Evolutionary conservation across 2,113 vertebrate species (phyloP), one percentile per base, ranked within the genome.

Genomic region (Alexandromys fortis): DNA sequence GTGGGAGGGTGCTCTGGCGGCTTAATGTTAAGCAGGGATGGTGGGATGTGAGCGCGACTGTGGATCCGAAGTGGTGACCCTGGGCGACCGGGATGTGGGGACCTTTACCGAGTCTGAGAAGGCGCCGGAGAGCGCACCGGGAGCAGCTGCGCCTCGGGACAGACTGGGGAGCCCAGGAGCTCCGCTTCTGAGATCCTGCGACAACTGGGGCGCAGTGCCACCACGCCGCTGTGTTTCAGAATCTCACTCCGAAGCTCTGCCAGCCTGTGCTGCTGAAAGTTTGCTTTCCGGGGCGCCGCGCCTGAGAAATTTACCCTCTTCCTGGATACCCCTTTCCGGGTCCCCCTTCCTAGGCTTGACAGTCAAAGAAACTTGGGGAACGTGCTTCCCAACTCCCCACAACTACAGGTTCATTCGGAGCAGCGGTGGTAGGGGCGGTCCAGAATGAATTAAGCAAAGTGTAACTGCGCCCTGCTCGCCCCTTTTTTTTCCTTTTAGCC

Each of bases 361-460:
- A 16, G 86, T 21, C 2, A 49, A 8, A 7, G 91, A 86, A 55
- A 45, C 90, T 35, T 30, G 4, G 1, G 1, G 67, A 45, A 73
- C 28, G 22, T 13, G 52, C 7, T 75, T 11, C 0, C 38, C 0
- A 58, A 58, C 65, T 45, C 63, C 75, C 42, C 16, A 89, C 3
- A 6, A 58, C 65, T 45, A 88, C 97, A 96, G 95, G 96, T 97
- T 97, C 94, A 87, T 1, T n/a, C 3, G 55, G 78, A 52, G 77
- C 55, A 42, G 42, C 22, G 24, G 0, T 2, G 42, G 35, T 21
- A 55, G 28, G 75, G 63, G 73, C 30, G 10, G 55, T 49, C 82
- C 10, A 4, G 52, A 26, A 47, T 49, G 35, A 52, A 49, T 28
- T 5, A 70, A 65, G 68, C 75, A 0, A 45, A 52, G 63, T 73